Conservation (phyloP, 2,113 vertebrate species). For the Callipepla californica region DNA sequence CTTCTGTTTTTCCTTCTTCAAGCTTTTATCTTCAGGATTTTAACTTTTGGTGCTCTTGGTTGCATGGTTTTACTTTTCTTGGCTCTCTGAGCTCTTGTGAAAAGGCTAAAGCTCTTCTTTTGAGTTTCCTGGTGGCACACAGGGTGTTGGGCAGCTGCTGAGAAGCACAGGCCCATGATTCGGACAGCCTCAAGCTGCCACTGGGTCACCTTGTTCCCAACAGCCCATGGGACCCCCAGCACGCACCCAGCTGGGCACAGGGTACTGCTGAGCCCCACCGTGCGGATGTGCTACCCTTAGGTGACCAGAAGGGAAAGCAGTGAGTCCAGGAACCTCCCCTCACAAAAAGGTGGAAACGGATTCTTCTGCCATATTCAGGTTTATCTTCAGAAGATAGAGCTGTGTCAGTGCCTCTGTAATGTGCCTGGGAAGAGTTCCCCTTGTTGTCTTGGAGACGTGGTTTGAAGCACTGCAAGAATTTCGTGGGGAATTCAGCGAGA, state of each 20-base stretch:
- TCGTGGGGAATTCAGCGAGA: background rate
- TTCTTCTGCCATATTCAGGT: background rate
- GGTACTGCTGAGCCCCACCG: accelerated
- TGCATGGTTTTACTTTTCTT: background rate
- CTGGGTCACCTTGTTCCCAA: background rate
- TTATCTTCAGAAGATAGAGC: background rate
- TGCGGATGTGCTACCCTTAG: background rate
- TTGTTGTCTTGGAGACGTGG: slow-evolving; percentile 63
- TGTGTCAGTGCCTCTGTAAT: background rate
- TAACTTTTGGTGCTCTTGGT: background rate
- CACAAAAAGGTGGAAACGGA: background rate
- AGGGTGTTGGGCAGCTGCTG: background rate
- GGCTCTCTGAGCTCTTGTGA: background rate
- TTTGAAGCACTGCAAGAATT: slow-evolving; percentile 20
- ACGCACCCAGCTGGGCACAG: accelerated
- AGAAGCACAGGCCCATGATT: background rate
- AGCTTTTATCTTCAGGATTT: background rate
- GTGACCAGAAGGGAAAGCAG: slow-evolving; percentile 15
- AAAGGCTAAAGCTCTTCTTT: background rate
- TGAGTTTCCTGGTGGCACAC: background rate
- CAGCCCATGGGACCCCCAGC: too few relatives aligned
- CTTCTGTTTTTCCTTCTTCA: background rate
- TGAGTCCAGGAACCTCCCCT: background rate
- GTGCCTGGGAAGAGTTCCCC: background rate
- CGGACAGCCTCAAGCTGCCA: background rate